A percentile compares a stretch with the other conserved stretches of the same genome.
These are phyloP conservation scores for Sciurus vulgaris DNA, from an alignment of 2,797 vertebrate species.

Conservation along the genomic window DNA sequence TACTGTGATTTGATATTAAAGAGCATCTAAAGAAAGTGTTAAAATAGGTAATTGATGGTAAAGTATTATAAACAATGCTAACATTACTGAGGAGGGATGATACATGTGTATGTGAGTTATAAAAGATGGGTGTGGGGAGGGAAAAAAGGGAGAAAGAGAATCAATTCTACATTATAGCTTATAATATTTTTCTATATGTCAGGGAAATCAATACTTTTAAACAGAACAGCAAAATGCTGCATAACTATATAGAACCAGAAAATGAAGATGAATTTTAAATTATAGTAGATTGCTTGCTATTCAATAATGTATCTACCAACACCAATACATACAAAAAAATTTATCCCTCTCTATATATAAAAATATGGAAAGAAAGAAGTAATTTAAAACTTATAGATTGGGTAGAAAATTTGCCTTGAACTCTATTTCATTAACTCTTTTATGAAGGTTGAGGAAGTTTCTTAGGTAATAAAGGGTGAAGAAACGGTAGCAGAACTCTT, in stretches of 20 bases:
- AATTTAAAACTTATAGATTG: too few relatives aligned
- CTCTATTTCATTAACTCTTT: not conserved
- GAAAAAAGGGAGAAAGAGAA: not conserved
- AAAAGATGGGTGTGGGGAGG: not conserved
- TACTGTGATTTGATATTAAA: constrained; percentile 34
- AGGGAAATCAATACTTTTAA: not conserved
- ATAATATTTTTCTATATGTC: constrained; percentile 12
- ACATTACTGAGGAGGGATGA: not conserved
- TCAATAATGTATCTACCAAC: not conserved
- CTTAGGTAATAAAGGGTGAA: not conserved
- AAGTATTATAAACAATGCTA: not conserved
- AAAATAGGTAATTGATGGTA: not conserved
- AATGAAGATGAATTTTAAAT: not conserved
- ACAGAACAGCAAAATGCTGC: not conserved
- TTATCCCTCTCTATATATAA: too few relatives aligned
- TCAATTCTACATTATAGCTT: not conserved
- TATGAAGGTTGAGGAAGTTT: not conserved
- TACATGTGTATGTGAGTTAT: not conserved
- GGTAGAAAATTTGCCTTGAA: not conserved
- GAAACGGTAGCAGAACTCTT: not conserved
- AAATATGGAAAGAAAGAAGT: too few relatives aligned
- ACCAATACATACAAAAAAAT: not conserved
- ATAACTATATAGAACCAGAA: constrained; percentile 7
- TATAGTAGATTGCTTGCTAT: not conserved
- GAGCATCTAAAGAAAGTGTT: not conserved